Percentiles rank a stretch among this genome's conserved stretches.
phyloP scores from a whole-genome alignment of 1,140 invertebrate genomes.

The Zophobas morio region DNA sequence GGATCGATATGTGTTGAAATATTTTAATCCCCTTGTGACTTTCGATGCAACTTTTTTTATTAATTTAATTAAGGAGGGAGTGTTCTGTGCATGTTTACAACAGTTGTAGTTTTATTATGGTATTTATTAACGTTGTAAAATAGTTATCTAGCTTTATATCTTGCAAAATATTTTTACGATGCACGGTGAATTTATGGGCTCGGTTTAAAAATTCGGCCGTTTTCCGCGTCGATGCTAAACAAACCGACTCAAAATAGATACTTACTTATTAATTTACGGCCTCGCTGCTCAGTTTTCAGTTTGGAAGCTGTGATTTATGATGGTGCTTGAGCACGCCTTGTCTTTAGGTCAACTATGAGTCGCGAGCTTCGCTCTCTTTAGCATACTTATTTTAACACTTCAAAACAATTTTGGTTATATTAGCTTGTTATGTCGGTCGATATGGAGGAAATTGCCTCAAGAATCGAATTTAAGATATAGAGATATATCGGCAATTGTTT shows the following conservation, averaged over 20 bases:
- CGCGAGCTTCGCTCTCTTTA: no score
- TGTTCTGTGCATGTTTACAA: slow-evolving; percentile 20
- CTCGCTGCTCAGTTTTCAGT: not conserved
- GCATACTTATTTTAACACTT: no score
- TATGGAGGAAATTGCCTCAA: no score
- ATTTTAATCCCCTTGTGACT: not conserved
- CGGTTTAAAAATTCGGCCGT: slow-evolving; percentile 9
- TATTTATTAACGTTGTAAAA: slow-evolving; percentile 34
- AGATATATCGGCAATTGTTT: no score
- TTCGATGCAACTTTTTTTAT: slow-evolving; percentile 25
- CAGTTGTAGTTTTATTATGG: slow-evolving; percentile 23
- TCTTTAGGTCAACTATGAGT: no score
- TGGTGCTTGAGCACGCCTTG: no score
- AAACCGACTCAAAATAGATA: slow-evolving; percentile 16
- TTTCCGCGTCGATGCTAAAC: slow-evolving; percentile 13
- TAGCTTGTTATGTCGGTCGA: no score
- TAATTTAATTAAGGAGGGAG: slow-evolving; percentile 34
- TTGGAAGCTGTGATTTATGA: no score
- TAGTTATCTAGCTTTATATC: slow-evolving; percentile 29
- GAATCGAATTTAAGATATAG: no score
- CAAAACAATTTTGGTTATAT: no score
- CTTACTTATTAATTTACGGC: no score
- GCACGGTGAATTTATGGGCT: slow-evolving; percentile 13
- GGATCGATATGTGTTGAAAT: not conserved
- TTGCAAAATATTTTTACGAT: slow-evolving; percentile 39